These are phyloP conservation scores for Drosophila meridionalis DNA, from an alignment of 2,888 invertebrate species.

Conservation along the genomic window DNA sequence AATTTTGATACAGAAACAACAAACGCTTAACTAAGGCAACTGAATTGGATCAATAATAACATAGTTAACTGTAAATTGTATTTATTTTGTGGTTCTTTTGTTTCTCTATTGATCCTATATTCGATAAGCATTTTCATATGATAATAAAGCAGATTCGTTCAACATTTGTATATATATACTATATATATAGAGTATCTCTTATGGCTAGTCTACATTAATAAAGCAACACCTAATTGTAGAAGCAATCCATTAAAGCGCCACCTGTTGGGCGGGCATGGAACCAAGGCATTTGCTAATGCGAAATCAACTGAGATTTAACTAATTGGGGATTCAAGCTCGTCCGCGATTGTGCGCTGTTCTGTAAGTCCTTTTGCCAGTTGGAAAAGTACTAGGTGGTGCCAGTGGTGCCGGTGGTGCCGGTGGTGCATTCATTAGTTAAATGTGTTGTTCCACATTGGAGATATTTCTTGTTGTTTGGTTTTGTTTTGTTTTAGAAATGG, in stretches of 20 bases:
- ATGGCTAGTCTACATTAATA: slow-evolving; percentile 63
- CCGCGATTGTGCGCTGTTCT: slow-evolving; percentile 51
- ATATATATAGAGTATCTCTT: slow-evolving; percentile 34
- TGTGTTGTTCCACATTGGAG: slow-evolving; percentile 30
- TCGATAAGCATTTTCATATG: slow-evolving; percentile 17
- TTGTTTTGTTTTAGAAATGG: slow-evolving; percentile 22
- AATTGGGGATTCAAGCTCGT: slow-evolving; percentile 55
- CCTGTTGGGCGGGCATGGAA: slow-evolving; percentile 7
- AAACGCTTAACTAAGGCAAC: slow-evolving; percentile 10
- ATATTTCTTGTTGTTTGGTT: neutral
- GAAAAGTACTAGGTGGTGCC: slow-evolving; percentile 40
- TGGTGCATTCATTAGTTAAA: slow-evolving; percentile 49
- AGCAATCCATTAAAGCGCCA: slow-evolving; percentile 33
- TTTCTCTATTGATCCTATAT: neutral
- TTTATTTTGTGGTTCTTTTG: neutral
- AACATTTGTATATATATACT: slow-evolving; percentile 32
- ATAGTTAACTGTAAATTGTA: neutral
- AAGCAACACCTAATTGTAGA: slow-evolving; percentile 69
- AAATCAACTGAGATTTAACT: slow-evolving; percentile 24
- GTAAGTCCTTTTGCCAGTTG: slow-evolving; percentile 32
- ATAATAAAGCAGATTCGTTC: slow-evolving; percentile 14
- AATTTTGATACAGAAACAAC: neutral
- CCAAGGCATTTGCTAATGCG: slow-evolving; percentile 29
- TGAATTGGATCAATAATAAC: slow-evolving; percentile 3
- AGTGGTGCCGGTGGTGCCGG: slow-evolving; percentile 6